Percentiles rank a stretch among this genome's conserved stretches.
These are phyloP conservation scores for Rhagonycha lutea DNA, from an alignment of 2,888 invertebrate species.

Conservation along the genomic window DNA sequence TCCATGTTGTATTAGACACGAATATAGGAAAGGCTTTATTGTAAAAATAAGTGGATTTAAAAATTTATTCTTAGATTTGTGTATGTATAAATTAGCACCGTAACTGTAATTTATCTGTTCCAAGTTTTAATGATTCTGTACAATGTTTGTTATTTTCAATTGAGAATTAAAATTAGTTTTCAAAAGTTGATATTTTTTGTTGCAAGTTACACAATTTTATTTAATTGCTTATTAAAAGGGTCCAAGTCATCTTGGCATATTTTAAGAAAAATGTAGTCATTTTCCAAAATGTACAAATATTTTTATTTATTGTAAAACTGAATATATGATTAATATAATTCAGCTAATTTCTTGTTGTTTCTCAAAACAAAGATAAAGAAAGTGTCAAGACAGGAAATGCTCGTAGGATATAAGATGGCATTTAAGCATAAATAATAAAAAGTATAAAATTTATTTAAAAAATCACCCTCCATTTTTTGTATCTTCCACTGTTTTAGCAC, in stretches of 20 bases:
- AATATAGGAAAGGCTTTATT: neutral
- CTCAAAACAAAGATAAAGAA: too few species aligned
- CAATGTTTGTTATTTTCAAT: neutral
- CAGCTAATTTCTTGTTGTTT: neutral
- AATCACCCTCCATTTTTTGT: too few species aligned
- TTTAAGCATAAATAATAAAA: neutral
- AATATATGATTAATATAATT: neutral
- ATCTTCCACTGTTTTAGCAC: neutral
- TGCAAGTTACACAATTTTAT: neutral
- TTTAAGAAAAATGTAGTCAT: too few species aligned
- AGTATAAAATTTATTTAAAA: neutral
- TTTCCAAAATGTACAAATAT: too few species aligned
- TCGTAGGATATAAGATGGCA: neutral
- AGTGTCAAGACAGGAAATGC: neutral
- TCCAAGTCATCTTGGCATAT: too few species aligned
- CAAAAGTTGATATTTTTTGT: neutral
- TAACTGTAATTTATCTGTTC: neutral
- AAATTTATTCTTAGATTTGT: neutral
- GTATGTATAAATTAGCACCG: neutral
- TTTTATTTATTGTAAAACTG: too few species aligned
- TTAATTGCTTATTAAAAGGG: neutral
- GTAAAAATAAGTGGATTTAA: neutral
- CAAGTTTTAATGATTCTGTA: neutral
- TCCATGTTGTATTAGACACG: neutral
- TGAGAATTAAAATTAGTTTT: neutral